These are phyloP conservation scores for Larimichthys polyactis DNA, from an alignment of 2,113 vertebrate genomes.

Conservation along the genomic window DNA sequence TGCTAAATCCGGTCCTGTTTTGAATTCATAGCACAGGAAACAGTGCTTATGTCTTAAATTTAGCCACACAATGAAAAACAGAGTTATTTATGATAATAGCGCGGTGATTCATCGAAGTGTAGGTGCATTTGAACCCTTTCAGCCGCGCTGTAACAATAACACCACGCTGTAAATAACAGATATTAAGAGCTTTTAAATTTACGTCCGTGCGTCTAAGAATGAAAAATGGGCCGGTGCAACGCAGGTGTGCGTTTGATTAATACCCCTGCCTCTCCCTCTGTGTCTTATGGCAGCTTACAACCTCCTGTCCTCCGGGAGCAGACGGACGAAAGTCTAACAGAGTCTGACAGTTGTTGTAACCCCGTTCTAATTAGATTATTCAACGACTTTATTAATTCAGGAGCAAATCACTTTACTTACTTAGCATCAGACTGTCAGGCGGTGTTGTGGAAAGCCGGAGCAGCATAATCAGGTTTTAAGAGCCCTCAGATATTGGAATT, in stretches of 20 bases:
- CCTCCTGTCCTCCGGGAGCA: conserved; percentile 40
- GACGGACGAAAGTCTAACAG: conserved; percentile 45
- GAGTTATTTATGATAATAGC: neutral
- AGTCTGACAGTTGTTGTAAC: conserved; percentile 67
- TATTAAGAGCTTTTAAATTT: conserved; percentile 18
- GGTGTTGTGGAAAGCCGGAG: conserved; percentile 52
- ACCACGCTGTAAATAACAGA: conserved; percentile 8
- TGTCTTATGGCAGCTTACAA: conserved; percentile 24
- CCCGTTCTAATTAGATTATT: conserved; percentile 68
- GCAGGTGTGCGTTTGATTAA: conserved; percentile 48
- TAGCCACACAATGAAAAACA: conserved; percentile 6
- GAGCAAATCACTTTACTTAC: conserved; percentile 67
- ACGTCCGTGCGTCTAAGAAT: neutral
- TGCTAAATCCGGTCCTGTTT: neutral
- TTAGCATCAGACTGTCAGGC: conserved; percentile 55
- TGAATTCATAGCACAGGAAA: neutral
- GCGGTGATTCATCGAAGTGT: conserved; percentile 6
- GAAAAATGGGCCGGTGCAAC: conserved; percentile 10
- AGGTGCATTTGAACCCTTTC: conserved; percentile 8
- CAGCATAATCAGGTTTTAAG: conserved; percentile 62
- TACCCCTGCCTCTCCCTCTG: conserved; percentile 12
- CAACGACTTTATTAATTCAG: conserved; percentile 70
- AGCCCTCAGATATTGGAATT: conserved; percentile 62
- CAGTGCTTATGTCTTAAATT: neutral
- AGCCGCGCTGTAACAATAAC: conserved; percentile 5